These are phyloP conservation scores for Paramormyrops hopkinsi DNA, from an alignment of 2,797 vertebrate species.

Conservation along the genomic window DNA sequence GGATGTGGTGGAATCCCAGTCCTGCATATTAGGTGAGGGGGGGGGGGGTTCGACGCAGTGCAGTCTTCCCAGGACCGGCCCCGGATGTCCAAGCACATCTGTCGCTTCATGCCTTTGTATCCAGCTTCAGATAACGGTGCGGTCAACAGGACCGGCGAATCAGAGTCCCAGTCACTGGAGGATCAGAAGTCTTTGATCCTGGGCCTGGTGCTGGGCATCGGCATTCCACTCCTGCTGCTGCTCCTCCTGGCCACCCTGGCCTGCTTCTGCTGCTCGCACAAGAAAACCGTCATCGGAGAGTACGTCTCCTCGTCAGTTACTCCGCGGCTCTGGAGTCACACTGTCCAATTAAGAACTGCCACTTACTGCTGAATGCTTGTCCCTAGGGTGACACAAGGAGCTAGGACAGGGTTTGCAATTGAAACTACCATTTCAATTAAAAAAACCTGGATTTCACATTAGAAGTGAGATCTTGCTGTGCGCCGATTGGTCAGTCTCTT, in stretches of 20 bases:
- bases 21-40: constrained; percentile 61
- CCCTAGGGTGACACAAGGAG: neutral
- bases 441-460: neutral
- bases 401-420: neutral
- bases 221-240: constrained; percentile 66
- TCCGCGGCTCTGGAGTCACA: neutral
- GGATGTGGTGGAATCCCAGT: constrained; percentile 55
- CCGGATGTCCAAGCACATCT: neutral
- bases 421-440: neutral
- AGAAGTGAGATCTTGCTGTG: neutral
- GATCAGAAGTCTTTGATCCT: constrained; percentile 50
- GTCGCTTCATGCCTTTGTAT: neutral
- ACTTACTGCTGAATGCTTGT: neutral
- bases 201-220: constrained; percentile 67
- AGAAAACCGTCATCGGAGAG: constrained; percentile 59
- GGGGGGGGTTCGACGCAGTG: neutral
- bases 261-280: constrained; percentile 60
- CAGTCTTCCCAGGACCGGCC: neutral
- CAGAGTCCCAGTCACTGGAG: neutral
- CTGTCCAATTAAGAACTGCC: neutral
- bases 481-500: neutral
- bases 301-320: constrained; percentile 46
- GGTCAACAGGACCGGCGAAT: neutral
- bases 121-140: constrained; percentile 32
- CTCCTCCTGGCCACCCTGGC: constrained; percentile 57